Evolutionary conservation across 2,113 vertebrate species (phyloP).

Genomic region (Phrynosoma blainvillii): DNA sequence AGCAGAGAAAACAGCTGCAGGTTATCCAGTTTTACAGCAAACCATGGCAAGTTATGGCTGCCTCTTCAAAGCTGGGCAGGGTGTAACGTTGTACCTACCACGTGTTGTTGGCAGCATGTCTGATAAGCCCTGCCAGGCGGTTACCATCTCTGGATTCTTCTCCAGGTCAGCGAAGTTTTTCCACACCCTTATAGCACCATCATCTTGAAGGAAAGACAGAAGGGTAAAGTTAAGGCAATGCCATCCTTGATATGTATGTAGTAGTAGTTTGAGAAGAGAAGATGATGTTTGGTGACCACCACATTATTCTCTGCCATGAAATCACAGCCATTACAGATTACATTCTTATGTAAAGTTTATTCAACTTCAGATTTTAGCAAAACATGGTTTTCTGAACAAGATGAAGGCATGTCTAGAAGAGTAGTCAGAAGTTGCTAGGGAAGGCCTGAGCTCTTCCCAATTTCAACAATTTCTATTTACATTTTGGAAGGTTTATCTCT

Average conservation of each 20-base stretch:
- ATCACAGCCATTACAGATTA: background rate
- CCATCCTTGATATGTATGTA: constrained; percentile 1
- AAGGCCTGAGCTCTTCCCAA: background rate
- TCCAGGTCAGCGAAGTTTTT: constrained; percentile 97
- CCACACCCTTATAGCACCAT: constrained; percentile 95
- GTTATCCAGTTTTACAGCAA: background rate
- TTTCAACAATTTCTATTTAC: background rate
- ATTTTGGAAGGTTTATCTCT: background rate
- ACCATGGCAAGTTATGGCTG: background rate
- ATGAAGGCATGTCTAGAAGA: background rate
- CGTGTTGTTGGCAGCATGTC: constrained; percentile 97
- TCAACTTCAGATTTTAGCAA: background rate
- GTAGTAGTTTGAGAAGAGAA: background rate
- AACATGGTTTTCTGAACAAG: background rate
- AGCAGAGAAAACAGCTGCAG: constrained; percentile 16
- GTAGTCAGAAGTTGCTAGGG: background rate
- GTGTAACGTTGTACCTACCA: constrained; percentile 77
- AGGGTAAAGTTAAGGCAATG: background rate
- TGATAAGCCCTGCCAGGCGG: constrained; percentile 97
- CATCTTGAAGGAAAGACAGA: constrained; percentile 78
- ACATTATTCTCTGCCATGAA: background rate
- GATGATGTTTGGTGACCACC: background rate
- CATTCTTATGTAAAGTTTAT: too few species aligned
- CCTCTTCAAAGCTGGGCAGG: background rate
- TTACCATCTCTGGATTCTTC: constrained; percentile 98